A percentile compares a stretch with the other conserved stretches of the same genome.
Evolutionary conservation across 1,140 invertebrate genomes (phyloP).

Genomic region (Rhopalosiphum padi): DNA sequence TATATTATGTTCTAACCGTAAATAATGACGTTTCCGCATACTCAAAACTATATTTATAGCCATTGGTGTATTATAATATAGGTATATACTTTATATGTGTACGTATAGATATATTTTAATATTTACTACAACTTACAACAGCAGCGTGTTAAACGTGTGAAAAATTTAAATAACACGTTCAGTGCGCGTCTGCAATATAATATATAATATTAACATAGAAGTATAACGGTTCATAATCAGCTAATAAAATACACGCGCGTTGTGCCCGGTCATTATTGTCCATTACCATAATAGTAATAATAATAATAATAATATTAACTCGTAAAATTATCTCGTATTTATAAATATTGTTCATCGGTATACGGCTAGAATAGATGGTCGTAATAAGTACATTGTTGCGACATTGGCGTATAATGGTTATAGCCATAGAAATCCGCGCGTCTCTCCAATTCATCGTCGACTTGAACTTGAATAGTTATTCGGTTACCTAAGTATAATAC

Average conservation of each 20-base stretch:
- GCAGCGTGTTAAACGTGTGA: slow-evolving; percentile 1
- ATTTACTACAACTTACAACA: not conserved
- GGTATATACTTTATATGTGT: not conserved
- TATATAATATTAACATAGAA: not conserved
- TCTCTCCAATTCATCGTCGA: not conserved
- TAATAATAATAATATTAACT: not conserved
- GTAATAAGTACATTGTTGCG: not conserved
- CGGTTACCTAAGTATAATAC: no score
- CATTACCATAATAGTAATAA: not conserved
- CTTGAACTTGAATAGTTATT: not conserved
- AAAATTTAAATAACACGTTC: slow-evolving; percentile 45
- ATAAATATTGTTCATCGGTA: not conserved
- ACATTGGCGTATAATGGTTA: not conserved
- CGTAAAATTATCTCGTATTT: not conserved
- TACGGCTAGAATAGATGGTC: not conserved
- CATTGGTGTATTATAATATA: not conserved
- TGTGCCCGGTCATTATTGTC: not conserved
- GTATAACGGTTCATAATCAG: slow-evolving; percentile 35
- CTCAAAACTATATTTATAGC: not conserved
- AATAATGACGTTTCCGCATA: slow-evolving; percentile 24
- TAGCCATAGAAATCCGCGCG: not conserved
- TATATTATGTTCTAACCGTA: not conserved
- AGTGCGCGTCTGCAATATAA: not conserved
- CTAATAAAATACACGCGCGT: slow-evolving; percentile 22
- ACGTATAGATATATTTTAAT: not conserved